Evolutionary conservation across 2,113 vertebrate species (phyloP), one percentile per base, ranked within the genome.

Genomic region (Eidolon helvum): DNA sequence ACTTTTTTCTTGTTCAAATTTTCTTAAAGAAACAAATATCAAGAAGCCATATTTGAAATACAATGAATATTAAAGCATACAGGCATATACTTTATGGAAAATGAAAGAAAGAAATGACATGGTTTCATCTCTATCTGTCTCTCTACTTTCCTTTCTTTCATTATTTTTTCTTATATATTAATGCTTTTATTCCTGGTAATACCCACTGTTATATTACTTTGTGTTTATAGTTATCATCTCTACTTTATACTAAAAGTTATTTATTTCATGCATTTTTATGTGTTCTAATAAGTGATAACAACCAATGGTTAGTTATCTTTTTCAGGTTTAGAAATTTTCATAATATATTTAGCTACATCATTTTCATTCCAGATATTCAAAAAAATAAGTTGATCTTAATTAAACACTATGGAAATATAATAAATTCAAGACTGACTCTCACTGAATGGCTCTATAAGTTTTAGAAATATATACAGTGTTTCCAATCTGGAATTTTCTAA

Each of bases 261-360:
- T 9, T 95, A 75, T 96, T 97, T 92, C 72, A 95, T 63, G 14
- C n/a, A 80, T 72, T 95, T 93, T 74, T 68, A 75, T 93, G 48
- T 91, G 0, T 91, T 50, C 24, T 97, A 96, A 92, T 94, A 71
- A 71, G 35, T 95, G 63, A 97, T 96, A 90, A 35, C 57, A 96
- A 93, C 50, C 87, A 87, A 94, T 78, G 82, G 93, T 63, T 95
- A 98, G 87, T 95, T 97, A 93, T 85, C 55, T 97, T 95, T 95
- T 66, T 55, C 5, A 95, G 38, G 74, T 40, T 95, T 96, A 83
- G 30, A 55, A 78, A 96, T 96, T 79, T 96, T 90, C 14, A n/a
- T 92, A 95, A 97, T 97, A 53, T 72, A 66, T 53, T 40, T 59
- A 87, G 55, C 83, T 69, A 95, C 1, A 90, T 83, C 1, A 74